Conservation (phyloP, 2,113 vertebrate species). For the Trogon melanurus region DNA sequence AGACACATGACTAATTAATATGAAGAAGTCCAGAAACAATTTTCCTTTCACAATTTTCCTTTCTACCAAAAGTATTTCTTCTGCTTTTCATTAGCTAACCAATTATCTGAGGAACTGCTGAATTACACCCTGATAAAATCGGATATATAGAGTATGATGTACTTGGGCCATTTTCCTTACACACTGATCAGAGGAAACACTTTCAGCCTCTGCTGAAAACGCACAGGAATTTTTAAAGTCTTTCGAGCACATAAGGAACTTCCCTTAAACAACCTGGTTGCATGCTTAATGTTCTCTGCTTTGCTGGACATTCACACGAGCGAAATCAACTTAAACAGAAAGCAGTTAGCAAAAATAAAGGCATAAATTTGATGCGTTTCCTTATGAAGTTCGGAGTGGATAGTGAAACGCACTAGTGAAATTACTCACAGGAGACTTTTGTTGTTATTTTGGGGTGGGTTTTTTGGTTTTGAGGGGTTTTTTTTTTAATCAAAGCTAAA, state of each 20-base stretch:
- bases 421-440: neutral
- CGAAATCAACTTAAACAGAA: neutral
- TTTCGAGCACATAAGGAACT: neutral
- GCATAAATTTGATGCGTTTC: neutral
- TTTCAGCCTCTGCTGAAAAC: neutral
- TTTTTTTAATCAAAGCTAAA: neutral
- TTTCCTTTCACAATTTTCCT: neutral
- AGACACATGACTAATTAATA: neutral
- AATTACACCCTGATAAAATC: neutral
- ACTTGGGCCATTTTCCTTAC: neutral
- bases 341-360: neutral
- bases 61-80: neutral
- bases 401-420: neutral
- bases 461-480: neutral
- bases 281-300: neutral
- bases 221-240: neutral
- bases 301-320: neutral
- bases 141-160: rapidly evolving
- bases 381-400: neutral
- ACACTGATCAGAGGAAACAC: neutral
- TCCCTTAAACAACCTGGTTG: neutral
- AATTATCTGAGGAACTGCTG: neutral
- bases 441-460: neutral
- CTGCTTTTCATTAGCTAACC: neutral
- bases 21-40: neutral